Percentiles rank a stretch among this genome's conserved stretches.
Evolutionary conservation across 1,140 invertebrate genomes (phyloP).

Genomic region (Heliconius himera): DNA sequence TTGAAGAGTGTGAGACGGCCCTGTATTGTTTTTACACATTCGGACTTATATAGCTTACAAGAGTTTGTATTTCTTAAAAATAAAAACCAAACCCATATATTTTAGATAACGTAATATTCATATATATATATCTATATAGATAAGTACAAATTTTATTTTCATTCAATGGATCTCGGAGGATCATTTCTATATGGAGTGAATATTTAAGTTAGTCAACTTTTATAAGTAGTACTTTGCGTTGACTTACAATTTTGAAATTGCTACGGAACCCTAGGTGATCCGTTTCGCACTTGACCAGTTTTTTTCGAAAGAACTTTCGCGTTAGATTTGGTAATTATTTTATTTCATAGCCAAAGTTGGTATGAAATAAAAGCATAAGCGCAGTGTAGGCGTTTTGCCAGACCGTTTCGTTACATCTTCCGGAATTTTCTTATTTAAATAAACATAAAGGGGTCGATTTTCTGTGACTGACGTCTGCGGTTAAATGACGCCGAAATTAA

Average conservation of each 20-base stretch:
- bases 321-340: background rate
- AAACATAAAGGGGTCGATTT: background rate
- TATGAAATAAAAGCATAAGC: background rate
- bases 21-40: background rate
- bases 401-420: background rate
- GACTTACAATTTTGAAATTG: too few species aligned
- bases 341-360: background rate
- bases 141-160: background rate
- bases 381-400: background rate
- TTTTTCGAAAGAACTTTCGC: background rate
- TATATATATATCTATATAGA: background rate
- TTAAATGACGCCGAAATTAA: background rate
- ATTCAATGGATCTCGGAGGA: too few species aligned
- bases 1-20: background rate
- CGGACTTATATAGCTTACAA: background rate
- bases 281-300: background rate
- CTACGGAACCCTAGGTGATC: too few species aligned
- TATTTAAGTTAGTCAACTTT: too few species aligned
- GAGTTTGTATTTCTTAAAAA: background rate
- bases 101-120: background rate
- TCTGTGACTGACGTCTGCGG: background rate
- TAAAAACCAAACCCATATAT: background rate
- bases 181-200: too few species aligned
- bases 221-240: too few species aligned
- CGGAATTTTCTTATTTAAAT: conserved; percentile 6